phyloP scores from a whole-genome alignment of 2,888 invertebrate species.

The Seira sanloemensis region DNA sequence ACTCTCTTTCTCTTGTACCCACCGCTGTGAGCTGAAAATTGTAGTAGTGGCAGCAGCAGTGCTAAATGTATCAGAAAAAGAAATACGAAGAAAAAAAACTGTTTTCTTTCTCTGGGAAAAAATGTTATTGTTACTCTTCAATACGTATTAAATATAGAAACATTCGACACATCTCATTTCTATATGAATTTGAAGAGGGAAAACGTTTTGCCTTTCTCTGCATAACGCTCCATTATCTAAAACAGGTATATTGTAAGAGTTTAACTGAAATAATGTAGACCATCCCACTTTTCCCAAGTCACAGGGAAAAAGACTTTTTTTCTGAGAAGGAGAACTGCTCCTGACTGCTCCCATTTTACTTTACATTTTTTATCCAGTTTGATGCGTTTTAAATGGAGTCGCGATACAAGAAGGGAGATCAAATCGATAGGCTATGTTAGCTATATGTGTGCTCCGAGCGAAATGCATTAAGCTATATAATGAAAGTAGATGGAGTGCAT shows the following conservation, averaged over 20 bases:
- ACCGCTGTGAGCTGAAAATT: slow-evolving; percentile 45
- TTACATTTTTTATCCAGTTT: slow-evolving; percentile 68
- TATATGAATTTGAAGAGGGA: not conserved
- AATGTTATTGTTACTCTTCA: slow-evolving; percentile 61
- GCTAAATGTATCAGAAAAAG: slow-evolving; percentile 61
- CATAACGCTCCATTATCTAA: too few relatives aligned
- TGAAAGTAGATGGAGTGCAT: not conserved
- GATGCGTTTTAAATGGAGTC: slow-evolving; percentile 69
- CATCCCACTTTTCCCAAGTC: slow-evolving; percentile 56
- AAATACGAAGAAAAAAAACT: slow-evolving; percentile 37
- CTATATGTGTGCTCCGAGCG: slow-evolving; percentile 22
- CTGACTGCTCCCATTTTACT: slow-evolving; percentile 64
- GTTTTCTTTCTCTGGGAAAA: slow-evolving; percentile 43
- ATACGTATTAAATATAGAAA: slow-evolving; percentile 36
- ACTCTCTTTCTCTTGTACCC: slow-evolving; percentile 39
- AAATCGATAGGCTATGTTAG: slow-evolving; percentile 63
- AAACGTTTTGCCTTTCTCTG: too few relatives aligned
- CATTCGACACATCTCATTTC: not conserved
- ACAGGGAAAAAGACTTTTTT: too few relatives aligned
- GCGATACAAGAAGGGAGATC: slow-evolving; percentile 65
- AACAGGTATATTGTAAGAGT: not conserved
- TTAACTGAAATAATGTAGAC: slow-evolving; percentile 23
- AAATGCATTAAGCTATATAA: not conserved
- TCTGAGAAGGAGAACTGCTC: slow-evolving; percentile 59
- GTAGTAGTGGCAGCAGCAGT: slow-evolving; percentile 29